phyloP scores from a whole-genome alignment of 2,797 vertebrate genomes.

The Myotis findleyi region DNA sequence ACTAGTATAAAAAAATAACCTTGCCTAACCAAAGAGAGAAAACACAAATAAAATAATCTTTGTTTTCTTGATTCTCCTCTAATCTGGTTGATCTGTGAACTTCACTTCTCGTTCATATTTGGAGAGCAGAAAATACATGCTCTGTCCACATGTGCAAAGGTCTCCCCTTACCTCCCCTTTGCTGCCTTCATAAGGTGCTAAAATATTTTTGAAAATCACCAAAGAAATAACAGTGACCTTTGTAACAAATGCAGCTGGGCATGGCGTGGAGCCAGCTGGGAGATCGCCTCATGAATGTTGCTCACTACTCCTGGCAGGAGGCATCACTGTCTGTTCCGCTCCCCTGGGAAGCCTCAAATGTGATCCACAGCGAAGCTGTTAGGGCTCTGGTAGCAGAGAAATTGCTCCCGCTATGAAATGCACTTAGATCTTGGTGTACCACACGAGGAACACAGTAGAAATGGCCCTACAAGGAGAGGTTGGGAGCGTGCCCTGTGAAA shows the following conservation, averaged over 20 bases:
- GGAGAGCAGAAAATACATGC: neutral
- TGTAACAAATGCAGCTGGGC: neutral
- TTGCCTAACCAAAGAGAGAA: neutral
- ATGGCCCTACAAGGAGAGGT: neutral
- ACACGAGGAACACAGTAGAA: neutral
- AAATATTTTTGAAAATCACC: neutral
- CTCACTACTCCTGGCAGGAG: slow-evolving; percentile 23
- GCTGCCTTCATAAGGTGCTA: neutral
- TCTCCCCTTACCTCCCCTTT: neutral
- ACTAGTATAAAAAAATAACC: neutral
- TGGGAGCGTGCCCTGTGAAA: neutral
- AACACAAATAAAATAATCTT: neutral
- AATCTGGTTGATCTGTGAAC: neutral
- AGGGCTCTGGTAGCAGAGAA: neutral
- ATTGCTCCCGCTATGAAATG: neutral
- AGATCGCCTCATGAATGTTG: neutral
- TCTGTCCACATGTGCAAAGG: neutral
- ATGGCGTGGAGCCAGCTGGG: neutral
- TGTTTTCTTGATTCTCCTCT: neutral
- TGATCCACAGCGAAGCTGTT: neutral
- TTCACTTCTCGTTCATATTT: neutral
- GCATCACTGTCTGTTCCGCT: neutral
- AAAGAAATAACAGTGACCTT: slow-evolving; percentile 28
- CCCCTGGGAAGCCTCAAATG: neutral
- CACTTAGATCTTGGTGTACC: neutral